Evolutionary conservation across 2,888 invertebrate species (phyloP).

Genomic region (Athrips mouffetella): DNA sequence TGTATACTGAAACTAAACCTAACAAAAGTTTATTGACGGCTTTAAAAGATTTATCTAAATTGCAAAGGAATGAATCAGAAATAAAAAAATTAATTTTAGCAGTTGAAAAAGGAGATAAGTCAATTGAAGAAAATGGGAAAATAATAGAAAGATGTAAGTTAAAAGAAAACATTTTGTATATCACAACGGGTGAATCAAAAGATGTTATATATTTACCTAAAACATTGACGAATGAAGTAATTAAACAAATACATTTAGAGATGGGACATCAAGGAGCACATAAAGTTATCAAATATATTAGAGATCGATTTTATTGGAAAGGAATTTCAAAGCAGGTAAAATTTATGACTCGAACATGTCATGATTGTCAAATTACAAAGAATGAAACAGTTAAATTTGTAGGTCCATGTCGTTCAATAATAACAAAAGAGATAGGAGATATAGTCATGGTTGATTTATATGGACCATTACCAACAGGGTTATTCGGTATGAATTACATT

Average conservation of each 20-base stretch:
- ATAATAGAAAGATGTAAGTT: background rate
- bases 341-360: conserved; percentile 19
- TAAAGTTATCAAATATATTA: conserved; percentile 25
- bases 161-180: background rate
- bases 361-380: conserved; percentile 25
- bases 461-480: background rate
- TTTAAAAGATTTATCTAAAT: background rate
- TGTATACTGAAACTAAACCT: too few species aligned
- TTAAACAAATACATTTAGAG: conserved; percentile 23
- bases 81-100: too few species aligned
- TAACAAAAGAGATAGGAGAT: background rate
- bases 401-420: background rate
- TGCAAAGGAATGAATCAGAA: background rate
- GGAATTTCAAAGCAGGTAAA: conserved; percentile 18
- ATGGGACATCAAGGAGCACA: conserved; percentile 29
- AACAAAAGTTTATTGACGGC: background rate
- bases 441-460: background rate
- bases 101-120: too few species aligned
- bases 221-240: conserved; percentile 8
- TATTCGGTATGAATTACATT: background rate
- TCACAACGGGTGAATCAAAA: background rate
- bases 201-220: conserved; percentile 4
- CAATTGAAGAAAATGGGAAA: background rate
- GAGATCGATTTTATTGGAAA: conserved; percentile 26
- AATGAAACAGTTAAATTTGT: conserved; percentile 14